Percentiles rank a stretch among this genome's conserved stretches.
Evolutionary conservation across 2,113 vertebrate genomes (phyloP).

Genomic region (Miniopterus natalensis): DNA sequence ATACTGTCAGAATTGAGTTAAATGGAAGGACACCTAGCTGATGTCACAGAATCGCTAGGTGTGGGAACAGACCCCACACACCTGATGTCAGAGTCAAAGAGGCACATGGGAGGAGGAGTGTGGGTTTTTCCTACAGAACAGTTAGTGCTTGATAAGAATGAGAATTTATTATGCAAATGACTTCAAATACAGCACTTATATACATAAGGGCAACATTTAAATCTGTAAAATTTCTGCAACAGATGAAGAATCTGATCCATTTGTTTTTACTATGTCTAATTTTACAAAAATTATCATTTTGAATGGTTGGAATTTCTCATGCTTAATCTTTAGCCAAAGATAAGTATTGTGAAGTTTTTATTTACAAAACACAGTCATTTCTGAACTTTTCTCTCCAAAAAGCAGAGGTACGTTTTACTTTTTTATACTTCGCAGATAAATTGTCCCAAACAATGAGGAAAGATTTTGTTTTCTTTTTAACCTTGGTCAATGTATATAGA

Average conservation of each 20-base stretch:
- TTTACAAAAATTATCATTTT: constrained; percentile 45
- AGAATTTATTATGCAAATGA: constrained; percentile 20
- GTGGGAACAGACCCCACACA: neutral
- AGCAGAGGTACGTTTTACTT: neutral
- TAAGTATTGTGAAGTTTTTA: constrained; percentile 3
- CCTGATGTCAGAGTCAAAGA: neutral
- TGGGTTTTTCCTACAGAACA: neutral
- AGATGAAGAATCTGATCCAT: neutral
- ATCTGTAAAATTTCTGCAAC: neutral
- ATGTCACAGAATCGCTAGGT: neutral
- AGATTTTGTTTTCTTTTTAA: constrained; percentile 23
- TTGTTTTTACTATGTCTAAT: constrained; percentile 40
- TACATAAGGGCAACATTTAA: constrained; percentile 9
- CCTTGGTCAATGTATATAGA: neutral
- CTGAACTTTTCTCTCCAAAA: constrained; percentile 5
- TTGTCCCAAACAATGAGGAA: neutral
- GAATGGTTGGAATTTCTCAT: neutral
- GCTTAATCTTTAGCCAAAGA: constrained; percentile 28
- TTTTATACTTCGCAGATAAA: neutral
- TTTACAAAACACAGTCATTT: neutral
- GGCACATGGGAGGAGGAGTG: neutral
- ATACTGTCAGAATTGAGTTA: neutral
- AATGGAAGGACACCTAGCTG: neutral
- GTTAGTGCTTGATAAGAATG: neutral
- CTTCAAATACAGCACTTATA: neutral